Evolutionary conservation across 2,888 invertebrate species (phyloP).

Genomic region (Boloria selene): DNA sequence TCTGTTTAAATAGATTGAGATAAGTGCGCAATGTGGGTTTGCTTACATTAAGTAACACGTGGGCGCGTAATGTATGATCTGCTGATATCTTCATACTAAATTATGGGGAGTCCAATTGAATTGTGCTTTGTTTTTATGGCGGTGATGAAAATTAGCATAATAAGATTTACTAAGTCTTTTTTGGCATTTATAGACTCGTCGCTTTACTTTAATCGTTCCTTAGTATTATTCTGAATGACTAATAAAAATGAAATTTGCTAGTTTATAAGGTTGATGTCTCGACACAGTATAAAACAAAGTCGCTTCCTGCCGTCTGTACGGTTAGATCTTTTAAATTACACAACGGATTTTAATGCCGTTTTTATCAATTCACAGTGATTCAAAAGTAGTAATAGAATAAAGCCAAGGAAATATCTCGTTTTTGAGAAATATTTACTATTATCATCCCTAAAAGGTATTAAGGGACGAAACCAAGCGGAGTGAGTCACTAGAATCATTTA

Average conservation of each 20-base stretch:
- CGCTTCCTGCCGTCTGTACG: too few species aligned
- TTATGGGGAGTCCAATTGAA: conserved; percentile 47
- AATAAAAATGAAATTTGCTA: too few species aligned
- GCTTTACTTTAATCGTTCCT: too few species aligned
- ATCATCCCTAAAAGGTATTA: background rate
- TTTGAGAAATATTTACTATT: too few species aligned
- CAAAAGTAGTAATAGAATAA: background rate
- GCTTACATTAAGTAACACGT: conserved; percentile 45
- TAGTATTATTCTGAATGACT: too few species aligned
- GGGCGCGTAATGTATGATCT: conserved; percentile 57
- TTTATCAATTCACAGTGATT: too few species aligned
- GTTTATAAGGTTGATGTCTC: too few species aligned
- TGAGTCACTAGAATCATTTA: too few species aligned
- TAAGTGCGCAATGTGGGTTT: conserved; percentile 33
- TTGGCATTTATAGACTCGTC: background rate
- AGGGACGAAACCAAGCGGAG: background rate
- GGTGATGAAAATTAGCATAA: conserved; percentile 19
- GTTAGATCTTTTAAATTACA: too few species aligned
- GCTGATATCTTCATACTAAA: conserved; percentile 56
- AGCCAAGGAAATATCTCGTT: background rate
- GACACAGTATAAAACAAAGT: too few species aligned
- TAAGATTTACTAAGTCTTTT: background rate
- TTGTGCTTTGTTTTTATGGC: conserved; percentile 32
- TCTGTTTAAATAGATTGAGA: conserved; percentile 29
- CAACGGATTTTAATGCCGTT: too few species aligned